Evolutionary conservation across 2,797 vertebrate species (phyloP), one percentile per base, ranked within the genome.

Genomic region (Eutrigla gurnardus): DNA sequence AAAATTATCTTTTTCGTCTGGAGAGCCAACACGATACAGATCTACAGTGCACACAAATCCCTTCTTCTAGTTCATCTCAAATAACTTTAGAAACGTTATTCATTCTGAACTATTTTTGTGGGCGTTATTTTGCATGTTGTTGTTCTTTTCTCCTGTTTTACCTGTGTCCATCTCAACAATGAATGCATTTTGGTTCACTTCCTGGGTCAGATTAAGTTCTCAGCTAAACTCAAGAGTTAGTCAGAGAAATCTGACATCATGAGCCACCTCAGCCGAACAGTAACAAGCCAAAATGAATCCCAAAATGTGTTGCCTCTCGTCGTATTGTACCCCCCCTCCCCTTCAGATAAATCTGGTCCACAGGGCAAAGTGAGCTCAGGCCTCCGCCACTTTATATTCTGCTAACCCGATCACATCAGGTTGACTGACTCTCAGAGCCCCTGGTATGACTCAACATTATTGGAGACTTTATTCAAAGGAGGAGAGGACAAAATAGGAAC

Each of bases 371-470:
- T 25, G 50, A 78, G 68, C 72, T 43, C 2, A 33, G 36, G 46
- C 46, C 33, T 74, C 65, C 39, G 60, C 63, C 25, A 25, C 40
- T 65, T 59, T 33, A 47, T 17, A 43, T 43, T 69, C 53, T 40
- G 73, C 73, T 70, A 74, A 85, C 58, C 69, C 69, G 81, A 88
- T 81, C 79, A 75, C 73, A 55, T 87, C 70, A 64, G 78, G 75
- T 60, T 80, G 83, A 84, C 78, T 78, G 71, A 77, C 57, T 77
- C 65, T 50, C 59, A 49, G 82, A 81, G 77, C 67, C 70, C 61
- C 59, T 40, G 11, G 36, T 33, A 49, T 85, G 84, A 91, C 85
- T 90, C 75, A 74, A 61, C 69, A 53, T 68, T 45, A 64, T 8
- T 14, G 15, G 37, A 52, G 69, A 75, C 39, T 50, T 70, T 46